A percentile compares a stretch with the other conserved stretches of the same genome.
These are phyloP conservation scores for Carabus problematicus DNA, from an alignment of 2,888 invertebrate genomes.

Conservation along the genomic window DNA sequence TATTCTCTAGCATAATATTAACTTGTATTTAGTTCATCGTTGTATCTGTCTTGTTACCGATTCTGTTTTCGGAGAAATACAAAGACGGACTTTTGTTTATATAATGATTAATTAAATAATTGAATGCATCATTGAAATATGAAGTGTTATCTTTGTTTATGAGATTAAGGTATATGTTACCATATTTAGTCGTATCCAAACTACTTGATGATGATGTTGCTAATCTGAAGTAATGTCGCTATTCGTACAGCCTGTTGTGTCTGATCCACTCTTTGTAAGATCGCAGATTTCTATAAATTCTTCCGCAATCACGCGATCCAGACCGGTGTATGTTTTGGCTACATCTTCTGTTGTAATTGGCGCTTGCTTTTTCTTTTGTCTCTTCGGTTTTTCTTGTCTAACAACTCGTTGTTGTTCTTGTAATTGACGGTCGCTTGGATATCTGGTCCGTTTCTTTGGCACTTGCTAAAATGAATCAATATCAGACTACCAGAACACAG, in stretches of 20 bases:
- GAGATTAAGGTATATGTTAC: too few species aligned
- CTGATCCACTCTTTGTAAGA: constrained; percentile 60
- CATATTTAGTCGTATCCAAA: too few species aligned
- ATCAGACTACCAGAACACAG: too few species aligned
- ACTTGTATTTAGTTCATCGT: too few species aligned
- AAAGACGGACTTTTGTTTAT: too few species aligned
- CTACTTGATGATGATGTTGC: too few species aligned
- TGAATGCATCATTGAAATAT: too few species aligned
- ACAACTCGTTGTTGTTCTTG: constrained; percentile 27
- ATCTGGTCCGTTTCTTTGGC: constrained; percentile 57
- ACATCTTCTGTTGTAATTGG: constrained; percentile 63
- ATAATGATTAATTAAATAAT: too few species aligned
- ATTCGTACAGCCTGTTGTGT: constrained; percentile 47
- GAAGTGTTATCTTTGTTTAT: too few species aligned
- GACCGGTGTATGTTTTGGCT: constrained; percentile 67
- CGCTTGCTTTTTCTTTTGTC: constrained; percentile 47
- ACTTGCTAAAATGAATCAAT: constrained; percentile 45
- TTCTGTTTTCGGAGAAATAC: too few species aligned
- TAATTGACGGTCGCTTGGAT: constrained; percentile 44
- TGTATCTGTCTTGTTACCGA: too few species aligned
- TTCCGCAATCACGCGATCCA: constrained; percentile 69
- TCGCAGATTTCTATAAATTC: constrained; percentile 71
- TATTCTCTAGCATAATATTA: neutral
- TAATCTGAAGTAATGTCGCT: constrained; percentile 6
- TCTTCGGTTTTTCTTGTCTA: constrained; percentile 46